phyloP scores from a whole-genome alignment of 2,113 vertebrate genomes.

The Corythornis vintsioides region DNA sequence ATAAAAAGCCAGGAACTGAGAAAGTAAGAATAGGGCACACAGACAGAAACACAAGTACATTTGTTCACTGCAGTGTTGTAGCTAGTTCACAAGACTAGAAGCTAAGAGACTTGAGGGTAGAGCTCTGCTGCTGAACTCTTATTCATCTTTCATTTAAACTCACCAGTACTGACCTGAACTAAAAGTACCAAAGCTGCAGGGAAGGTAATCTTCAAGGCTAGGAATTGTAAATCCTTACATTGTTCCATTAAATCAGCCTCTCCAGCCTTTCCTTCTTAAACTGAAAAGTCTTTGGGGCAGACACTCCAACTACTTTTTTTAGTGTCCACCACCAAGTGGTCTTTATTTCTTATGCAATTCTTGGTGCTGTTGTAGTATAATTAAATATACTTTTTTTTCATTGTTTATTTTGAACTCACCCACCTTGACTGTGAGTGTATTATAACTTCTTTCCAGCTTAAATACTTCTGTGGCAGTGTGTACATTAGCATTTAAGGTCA shows the following conservation, averaged over 20 bases:
- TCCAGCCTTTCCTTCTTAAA: background rate
- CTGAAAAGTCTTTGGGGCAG: background rate
- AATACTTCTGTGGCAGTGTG: background rate
- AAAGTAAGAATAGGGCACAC: background rate
- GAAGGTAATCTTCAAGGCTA: conserved; percentile 19
- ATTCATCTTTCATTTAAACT: conserved; percentile 8
- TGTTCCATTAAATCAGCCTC: background rate
- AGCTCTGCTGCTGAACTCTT: background rate
- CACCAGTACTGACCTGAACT: background rate
- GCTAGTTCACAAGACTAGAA: background rate
- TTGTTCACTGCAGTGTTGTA: background rate
- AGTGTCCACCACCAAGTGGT: background rate
- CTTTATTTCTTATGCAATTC: background rate
- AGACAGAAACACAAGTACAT: background rate
- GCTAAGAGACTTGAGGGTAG: background rate
- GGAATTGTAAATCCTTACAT: background rate
- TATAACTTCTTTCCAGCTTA: background rate
- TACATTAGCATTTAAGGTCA: background rate
- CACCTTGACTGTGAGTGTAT: background rate
- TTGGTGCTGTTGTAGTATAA: background rate
- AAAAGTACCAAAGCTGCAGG: background rate
- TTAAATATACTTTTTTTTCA: background rate
- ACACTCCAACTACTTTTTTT: background rate
- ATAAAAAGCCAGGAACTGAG: background rate
- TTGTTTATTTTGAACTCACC: background rate